Percentiles rank a stretch among this genome's conserved stretches.
Conservation (phyloP, 1,140 invertebrate genomes). For the Listronotus bonariensis region DNA sequence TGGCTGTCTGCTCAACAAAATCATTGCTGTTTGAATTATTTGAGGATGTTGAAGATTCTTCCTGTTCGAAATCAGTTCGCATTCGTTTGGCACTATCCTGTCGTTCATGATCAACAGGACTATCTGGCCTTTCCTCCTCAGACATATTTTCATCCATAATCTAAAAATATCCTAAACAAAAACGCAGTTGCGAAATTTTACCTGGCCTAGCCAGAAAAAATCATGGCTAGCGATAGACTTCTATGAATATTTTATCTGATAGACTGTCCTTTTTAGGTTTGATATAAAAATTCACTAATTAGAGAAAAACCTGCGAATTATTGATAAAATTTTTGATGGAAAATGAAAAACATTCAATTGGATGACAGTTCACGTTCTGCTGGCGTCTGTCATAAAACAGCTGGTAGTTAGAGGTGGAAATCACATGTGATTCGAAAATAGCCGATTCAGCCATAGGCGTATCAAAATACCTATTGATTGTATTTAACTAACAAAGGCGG, state of each 20-base stretch:
- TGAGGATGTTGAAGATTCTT: slow-evolving; percentile 39
- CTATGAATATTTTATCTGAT: not conserved
- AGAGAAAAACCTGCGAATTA: no score
- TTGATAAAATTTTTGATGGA: not conserved
- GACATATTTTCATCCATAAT: slow-evolving; percentile 50
- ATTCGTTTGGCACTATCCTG: slow-evolving; percentile 47
- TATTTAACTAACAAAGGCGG: no score
- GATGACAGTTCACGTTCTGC: not conserved
- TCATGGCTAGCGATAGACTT: not conserved
- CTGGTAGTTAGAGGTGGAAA: not conserved
- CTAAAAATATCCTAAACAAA: slow-evolving; percentile 46
- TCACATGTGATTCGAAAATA: not conserved
- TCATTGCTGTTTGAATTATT: slow-evolving; percentile 22
- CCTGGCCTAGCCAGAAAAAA: slow-evolving; percentile 2
- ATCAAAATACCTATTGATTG: no score
- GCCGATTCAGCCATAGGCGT: not conserved
- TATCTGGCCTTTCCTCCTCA: slow-evolving; percentile 37
- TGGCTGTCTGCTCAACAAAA: slow-evolving; percentile 28
- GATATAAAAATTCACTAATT: no score
- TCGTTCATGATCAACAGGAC: no score
- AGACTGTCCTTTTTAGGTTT: no score
- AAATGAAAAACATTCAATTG: slow-evolving; percentile 6
- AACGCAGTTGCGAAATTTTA: slow-evolving; percentile 19
- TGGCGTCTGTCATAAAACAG: slow-evolving; percentile 1
- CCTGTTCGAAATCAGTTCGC: slow-evolving; percentile 42